Evolutionary conservation across 2,888 invertebrate genomes (phyloP).

Genomic region (Drosophila kokeensis): DNA sequence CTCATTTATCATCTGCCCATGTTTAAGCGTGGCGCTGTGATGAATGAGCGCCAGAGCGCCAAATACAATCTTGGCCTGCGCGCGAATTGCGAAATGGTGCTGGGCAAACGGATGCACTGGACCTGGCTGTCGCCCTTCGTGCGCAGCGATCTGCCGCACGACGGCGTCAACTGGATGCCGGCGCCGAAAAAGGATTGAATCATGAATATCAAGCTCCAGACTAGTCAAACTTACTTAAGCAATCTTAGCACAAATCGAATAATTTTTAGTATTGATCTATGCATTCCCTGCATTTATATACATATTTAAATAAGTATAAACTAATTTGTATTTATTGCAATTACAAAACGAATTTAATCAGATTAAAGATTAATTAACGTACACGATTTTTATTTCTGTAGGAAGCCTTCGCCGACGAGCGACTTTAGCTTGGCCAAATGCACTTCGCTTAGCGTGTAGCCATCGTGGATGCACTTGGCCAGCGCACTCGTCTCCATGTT

Average conservation of each 20-base stretch:
- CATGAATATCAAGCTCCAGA: neutral
- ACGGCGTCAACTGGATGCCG: slow-evolving; percentile 89
- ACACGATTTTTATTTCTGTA: slow-evolving; percentile 52
- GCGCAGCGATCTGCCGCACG: slow-evolving; percentile 90
- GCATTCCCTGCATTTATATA: slow-evolving; percentile 48
- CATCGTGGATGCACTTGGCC: slow-evolving; percentile 75
- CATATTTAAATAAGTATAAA: slow-evolving; percentile 27
- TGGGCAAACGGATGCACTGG: slow-evolving; percentile 92
- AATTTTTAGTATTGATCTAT: slow-evolving; percentile 29
- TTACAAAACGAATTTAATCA: slow-evolving; percentile 40
- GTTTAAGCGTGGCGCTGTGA: slow-evolving; percentile 89
- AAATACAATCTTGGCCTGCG: slow-evolving; percentile 90
- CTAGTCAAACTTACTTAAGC: slow-evolving; percentile 33
- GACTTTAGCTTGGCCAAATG: slow-evolving; percentile 86
- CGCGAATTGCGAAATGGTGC: slow-evolving; percentile 90
- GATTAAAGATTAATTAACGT: neutral
- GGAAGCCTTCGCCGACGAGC: slow-evolving; percentile 85
- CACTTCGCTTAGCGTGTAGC: slow-evolving; percentile 85
- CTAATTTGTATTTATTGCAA: slow-evolving; percentile 47
- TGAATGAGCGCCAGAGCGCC: slow-evolving; percentile 85
- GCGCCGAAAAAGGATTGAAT: slow-evolving; percentile 51
- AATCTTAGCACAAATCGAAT: slow-evolving; percentile 33
- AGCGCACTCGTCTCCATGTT: slow-evolving; percentile 85
- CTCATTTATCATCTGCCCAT: slow-evolving; percentile 90
- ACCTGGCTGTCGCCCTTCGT: slow-evolving; percentile 93